Percentiles rank a stretch among this genome's conserved stretches.
Conservation (phyloP, 2,113 vertebrate species). For the Hiodon alosoides region DNA sequence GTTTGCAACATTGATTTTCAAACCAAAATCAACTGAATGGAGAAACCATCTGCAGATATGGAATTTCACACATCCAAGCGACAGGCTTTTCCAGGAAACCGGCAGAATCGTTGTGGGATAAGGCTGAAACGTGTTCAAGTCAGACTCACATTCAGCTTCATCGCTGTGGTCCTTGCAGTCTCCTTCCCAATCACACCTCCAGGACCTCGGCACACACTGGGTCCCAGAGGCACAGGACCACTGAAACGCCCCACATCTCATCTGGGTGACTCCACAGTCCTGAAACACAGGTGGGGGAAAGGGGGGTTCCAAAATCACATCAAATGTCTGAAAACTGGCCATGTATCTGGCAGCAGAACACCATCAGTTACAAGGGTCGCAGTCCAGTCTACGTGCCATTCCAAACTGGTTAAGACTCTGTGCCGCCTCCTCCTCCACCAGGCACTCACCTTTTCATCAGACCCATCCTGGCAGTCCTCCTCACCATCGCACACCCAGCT, state of each 20-base stretch:
- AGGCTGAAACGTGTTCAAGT: not conserved
- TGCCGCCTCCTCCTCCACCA: not conserved
- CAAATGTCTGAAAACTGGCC: not conserved
- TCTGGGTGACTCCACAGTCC: slow-evolving; percentile 53
- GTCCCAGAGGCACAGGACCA: slow-evolving; percentile 62
- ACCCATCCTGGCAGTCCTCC: slow-evolving; percentile 74
- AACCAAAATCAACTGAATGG: too few relatives aligned
- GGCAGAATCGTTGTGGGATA: not conserved
- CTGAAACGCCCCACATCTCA: slow-evolving; percentile 60
- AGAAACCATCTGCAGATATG: not conserved
- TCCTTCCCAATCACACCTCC: slow-evolving; percentile 70
- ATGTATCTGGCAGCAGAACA: not conserved
- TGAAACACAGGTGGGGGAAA: slow-evolving; percentile 27
- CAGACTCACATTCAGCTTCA: slow-evolving; percentile 70
- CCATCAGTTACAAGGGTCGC: not conserved
- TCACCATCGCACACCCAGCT: slow-evolving; percentile 79
- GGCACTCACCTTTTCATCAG: slow-evolving; percentile 74
- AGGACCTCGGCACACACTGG: slow-evolving; percentile 67
- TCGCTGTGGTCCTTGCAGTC: slow-evolving; percentile 81
- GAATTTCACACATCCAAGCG: not conserved
- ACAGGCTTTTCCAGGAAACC: not conserved
- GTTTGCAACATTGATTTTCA: too few relatives aligned
- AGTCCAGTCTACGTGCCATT: too few relatives aligned
- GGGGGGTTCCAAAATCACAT: too few relatives aligned
- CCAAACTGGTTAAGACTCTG: not conserved